A percentile compares a stretch with the other conserved stretches of the same genome.
These are phyloP conservation scores for Pangasius djambal DNA, from an alignment of 2,797 vertebrate genomes.

Conservation along the genomic window DNA sequence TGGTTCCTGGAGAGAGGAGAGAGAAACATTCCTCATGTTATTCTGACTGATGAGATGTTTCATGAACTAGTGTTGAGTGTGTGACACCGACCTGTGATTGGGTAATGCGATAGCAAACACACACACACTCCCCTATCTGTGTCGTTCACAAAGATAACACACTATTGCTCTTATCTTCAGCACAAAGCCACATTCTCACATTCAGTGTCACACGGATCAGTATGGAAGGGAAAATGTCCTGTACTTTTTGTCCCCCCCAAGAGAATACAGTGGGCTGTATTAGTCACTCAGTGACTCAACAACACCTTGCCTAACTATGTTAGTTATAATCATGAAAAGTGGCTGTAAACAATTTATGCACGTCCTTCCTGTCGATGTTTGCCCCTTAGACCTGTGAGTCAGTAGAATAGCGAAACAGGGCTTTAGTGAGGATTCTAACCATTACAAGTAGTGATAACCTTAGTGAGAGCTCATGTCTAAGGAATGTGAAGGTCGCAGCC, in stretches of 20 bases:
- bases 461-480: background rate
- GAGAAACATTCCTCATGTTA: background rate
- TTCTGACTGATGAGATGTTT: background rate
- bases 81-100: background rate
- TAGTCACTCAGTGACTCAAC: background rate
- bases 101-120: background rate
- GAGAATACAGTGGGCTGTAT: no score
- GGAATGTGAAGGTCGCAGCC: background rate
- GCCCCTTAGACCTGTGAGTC: background rate
- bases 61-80: background rate
- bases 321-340: background rate
- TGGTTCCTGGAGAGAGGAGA: slow-evolving; percentile 69
- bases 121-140: background rate
- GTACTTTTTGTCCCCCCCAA: background rate
- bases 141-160: background rate
- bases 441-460: background rate
- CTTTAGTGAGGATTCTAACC: background rate
- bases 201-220: background rate
- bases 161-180: background rate
- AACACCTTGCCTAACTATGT: background rate
- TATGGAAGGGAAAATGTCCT: background rate
- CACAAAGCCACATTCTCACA: background rate
- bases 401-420: background rate
- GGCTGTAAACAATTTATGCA: background rate
- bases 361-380: background rate